phyloP scores from a whole-genome alignment of 2,888 invertebrate species.

The Cactoblastis cactorum region DNA sequence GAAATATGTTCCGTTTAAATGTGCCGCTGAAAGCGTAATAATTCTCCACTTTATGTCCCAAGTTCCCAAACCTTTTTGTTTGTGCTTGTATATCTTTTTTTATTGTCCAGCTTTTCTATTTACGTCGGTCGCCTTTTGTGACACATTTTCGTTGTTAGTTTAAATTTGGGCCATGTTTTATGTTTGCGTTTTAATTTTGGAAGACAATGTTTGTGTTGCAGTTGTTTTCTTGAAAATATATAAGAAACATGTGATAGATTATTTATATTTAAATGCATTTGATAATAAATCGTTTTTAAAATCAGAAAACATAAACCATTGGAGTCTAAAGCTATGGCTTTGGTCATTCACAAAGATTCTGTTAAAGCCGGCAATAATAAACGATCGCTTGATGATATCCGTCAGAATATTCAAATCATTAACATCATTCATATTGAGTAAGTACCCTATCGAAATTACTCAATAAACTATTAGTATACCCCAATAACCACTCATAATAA shows the following conservation, averaged over 20 bases:
- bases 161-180: not conserved
- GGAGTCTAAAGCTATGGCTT: too few species aligned
- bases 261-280: too few species aligned
- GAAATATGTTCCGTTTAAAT: constrained; percentile 77
- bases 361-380: too few species aligned
- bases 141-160: not conserved
- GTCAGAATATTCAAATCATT: too few species aligned
- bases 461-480: not conserved
- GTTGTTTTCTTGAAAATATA: too few species aligned
- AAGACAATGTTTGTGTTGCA: not conserved
- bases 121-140: constrained; percentile 34
- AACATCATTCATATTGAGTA: too few species aligned
- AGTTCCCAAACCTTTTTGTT: constrained; percentile 55
- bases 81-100: constrained; percentile 53
- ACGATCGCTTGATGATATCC: too few species aligned
- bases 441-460: not conserved
- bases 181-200: not conserved
- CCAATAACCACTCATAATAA: not conserved
- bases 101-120: constrained; percentile 44
- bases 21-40: constrained; percentile 76
- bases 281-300: too few species aligned
- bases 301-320: too few species aligned
- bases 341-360: too few species aligned
- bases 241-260: too few species aligned
- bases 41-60: constrained; percentile 72